Evolutionary conservation across 2,888 invertebrate species (phyloP).

Genomic region (Netelia fuscicornis): DNA sequence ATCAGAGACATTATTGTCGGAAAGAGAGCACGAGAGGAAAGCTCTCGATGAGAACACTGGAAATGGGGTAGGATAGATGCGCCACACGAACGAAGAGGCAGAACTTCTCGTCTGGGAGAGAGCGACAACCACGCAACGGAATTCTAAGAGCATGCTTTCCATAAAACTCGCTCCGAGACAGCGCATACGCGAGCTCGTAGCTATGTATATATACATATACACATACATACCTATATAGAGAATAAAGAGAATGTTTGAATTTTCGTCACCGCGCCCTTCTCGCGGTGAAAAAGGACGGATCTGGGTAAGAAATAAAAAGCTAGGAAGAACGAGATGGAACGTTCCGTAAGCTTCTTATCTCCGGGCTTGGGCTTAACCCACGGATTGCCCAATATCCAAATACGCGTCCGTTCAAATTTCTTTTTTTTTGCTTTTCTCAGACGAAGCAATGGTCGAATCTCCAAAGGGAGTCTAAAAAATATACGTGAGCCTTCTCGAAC

Average conservation of each 20-base stretch:
- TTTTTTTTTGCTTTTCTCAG: constrained; percentile 9
- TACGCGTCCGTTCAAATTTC: constrained; percentile 57
- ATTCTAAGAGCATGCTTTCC: constrained; percentile 68
- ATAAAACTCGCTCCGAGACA: constrained; percentile 57
- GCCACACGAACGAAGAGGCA: constrained; percentile 44
- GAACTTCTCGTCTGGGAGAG: constrained; percentile 47
- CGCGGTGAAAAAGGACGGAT: constrained; percentile 29
- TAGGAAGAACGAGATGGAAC: constrained; percentile 34
- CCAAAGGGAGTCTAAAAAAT: neutral
- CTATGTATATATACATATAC: constrained; percentile 27
- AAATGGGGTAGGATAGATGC: constrained; percentile 25
- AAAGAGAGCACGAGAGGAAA: constrained; percentile 9
- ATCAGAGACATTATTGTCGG: constrained; percentile 46
- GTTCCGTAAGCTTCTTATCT: constrained; percentile 51
- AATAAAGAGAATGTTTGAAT: constrained; percentile 52
- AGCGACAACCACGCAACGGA: constrained; percentile 61
- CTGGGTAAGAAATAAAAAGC: constrained; percentile 13
- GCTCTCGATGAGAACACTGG: constrained; percentile 42
- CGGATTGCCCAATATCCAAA: constrained; percentile 56
- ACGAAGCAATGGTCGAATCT: neutral
- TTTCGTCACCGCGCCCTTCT: constrained; percentile 27
- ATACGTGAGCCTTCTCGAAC: neutral
- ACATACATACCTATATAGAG: neutral
- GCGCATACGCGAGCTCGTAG: constrained; percentile 35
- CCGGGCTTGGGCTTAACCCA: constrained; percentile 46